Conservation (phyloP, 2,888 invertebrate genomes). For the Agrochola lota region DNA sequence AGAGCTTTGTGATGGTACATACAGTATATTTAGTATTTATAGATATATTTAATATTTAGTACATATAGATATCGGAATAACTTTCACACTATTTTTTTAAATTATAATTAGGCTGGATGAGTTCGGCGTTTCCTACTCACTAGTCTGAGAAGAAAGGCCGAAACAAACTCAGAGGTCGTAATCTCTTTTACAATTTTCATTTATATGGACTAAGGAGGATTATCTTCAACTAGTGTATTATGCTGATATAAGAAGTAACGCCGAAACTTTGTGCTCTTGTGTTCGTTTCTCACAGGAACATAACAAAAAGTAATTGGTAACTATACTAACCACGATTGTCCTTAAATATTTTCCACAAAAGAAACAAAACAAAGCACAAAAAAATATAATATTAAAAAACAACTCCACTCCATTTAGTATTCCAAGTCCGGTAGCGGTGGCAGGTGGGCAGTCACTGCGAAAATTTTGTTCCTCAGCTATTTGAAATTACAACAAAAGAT, state of each 20-base stretch:
- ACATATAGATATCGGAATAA: too few relatives aligned
- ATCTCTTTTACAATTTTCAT: too few relatives aligned
- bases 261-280: background rate
- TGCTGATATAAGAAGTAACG: background rate
- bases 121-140: too few relatives aligned
- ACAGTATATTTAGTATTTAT: too few relatives aligned
- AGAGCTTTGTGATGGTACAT: too few relatives aligned
- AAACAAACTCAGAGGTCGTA: too few relatives aligned
- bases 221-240: background rate
- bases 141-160: too few relatives aligned
- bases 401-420: conserved; percentile 52
- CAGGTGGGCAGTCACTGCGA: conserved; percentile 72
- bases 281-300: background rate
- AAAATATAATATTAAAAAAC: background rate
- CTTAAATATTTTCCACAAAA: too few relatives aligned
- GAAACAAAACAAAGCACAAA: background rate
- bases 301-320: background rate
- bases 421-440: conserved; percentile 57
- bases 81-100: too few relatives aligned
- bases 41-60: too few relatives aligned
- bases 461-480: conserved; percentile 66
- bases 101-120: too few relatives aligned
- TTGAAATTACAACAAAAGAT: conserved; percentile 70
- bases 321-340: background rate
- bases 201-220: too few relatives aligned